These are phyloP conservation scores for Drosophila takahashii DNA, from an alignment of 1,140 invertebrate genomes.

Conservation along the genomic window DNA sequence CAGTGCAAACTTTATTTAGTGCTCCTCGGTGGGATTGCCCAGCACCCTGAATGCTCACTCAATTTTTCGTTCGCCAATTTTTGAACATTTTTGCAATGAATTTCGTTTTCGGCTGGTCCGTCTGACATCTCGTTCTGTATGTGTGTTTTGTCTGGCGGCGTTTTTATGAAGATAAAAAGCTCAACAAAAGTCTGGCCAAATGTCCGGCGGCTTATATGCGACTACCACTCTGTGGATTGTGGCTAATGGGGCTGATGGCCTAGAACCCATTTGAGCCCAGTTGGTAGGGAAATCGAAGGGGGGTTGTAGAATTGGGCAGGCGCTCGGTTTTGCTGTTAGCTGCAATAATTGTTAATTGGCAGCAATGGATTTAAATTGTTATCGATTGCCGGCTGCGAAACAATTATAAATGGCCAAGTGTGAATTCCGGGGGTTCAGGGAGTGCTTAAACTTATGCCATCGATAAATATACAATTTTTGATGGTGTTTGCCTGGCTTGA, in stretches of 20 bases:
- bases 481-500: slow-evolving; percentile 9
- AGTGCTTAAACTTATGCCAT: slow-evolving; percentile 8
- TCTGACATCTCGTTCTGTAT: slow-evolving; percentile 16
- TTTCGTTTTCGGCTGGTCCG: slow-evolving; percentile 42
- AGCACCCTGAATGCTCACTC: slow-evolving; percentile 47
- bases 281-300: background rate
- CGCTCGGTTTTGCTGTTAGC: slow-evolving; percentile 48
- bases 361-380: slow-evolving; percentile 80
- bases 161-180: slow-evolving; percentile 83
- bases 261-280: slow-evolving; percentile 47
- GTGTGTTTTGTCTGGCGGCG: slow-evolving; percentile 55
- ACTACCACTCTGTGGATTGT: slow-evolving; percentile 36
- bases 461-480: slow-evolving; percentile 28
- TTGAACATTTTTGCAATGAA: slow-evolving; percentile 71
- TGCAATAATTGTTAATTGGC: slow-evolving; percentile 80
- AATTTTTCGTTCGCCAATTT: slow-evolving; percentile 63
- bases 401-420: slow-evolving; percentile 57
- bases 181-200: slow-evolving; percentile 62
- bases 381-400: slow-evolving; percentile 65
- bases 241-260: slow-evolving; percentile 69
- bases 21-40: slow-evolving; percentile 22
- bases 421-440: slow-evolving; percentile 1
- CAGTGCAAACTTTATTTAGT: slow-evolving; percentile 73
- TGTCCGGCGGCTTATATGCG: slow-evolving; percentile 40
- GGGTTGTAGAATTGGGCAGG: slow-evolving; percentile 1